phyloP scores from a whole-genome alignment of 2,888 invertebrate species.

The Spisula subtruncata region DNA sequence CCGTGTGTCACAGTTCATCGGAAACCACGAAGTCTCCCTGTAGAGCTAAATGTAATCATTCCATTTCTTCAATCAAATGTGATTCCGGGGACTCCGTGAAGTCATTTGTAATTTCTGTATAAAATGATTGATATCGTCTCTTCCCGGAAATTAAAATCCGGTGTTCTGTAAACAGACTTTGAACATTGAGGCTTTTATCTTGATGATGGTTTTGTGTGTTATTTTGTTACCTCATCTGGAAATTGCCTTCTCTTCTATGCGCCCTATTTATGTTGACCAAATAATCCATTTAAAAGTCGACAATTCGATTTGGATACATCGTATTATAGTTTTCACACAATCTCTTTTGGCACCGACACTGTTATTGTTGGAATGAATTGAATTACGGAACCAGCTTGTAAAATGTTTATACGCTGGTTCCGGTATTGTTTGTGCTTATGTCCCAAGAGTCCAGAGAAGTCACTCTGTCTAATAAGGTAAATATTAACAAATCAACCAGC shows the following conservation, averaged over 20 bases:
- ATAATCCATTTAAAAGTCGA: slow-evolving; percentile 9
- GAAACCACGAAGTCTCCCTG: neutral
- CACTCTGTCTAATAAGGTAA: neutral
- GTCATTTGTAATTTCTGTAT: slow-evolving; percentile 33
- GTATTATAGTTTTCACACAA: neutral
- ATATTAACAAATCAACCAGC: neutral
- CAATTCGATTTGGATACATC: neutral
- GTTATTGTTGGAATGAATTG: neutral
- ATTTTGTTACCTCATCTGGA: neutral
- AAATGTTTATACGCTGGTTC: neutral
- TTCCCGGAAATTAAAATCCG: slow-evolving; percentile 37
- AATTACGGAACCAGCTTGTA: neutral
- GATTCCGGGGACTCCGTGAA: neutral
- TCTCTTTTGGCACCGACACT: neutral
- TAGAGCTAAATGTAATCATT: neutral
- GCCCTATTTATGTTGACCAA: slow-evolving; percentile 10
- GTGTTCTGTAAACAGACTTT: slow-evolving; percentile 23
- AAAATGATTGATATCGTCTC: slow-evolving; percentile 29
- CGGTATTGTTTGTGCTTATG: neutral
- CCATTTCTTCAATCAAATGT: slow-evolving; percentile 11
- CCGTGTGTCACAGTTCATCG: neutral
- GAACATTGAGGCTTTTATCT: neutral
- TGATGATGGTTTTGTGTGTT: neutral
- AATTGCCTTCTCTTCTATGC: neutral
- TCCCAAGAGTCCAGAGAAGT: neutral